Evolutionary conservation across 2,113 vertebrate species (phyloP).

Genomic region (Epinephelus fuscoguttatus): DNA sequence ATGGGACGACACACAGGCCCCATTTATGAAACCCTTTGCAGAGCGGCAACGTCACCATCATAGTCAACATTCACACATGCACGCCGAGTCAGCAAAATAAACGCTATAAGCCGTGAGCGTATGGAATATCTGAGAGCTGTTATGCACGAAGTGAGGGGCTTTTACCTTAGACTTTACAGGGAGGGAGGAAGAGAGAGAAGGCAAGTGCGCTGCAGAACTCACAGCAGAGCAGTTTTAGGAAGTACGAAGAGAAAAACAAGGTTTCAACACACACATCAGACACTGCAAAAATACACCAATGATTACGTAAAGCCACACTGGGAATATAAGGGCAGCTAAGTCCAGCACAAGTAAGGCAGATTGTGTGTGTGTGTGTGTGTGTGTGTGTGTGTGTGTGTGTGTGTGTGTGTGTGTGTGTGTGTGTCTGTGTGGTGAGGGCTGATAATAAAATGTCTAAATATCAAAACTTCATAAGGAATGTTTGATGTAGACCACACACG

Average conservation of each 20-base stretch:
- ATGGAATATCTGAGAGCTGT: constrained; percentile 26
- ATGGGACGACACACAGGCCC: constrained; percentile 42
- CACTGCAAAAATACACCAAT: constrained; percentile 26
- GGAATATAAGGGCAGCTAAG: constrained; percentile 22
- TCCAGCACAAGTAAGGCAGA: background rate
- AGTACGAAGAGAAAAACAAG: constrained; percentile 8
- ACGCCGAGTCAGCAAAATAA: constrained; percentile 41
- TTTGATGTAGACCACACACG: background rate
- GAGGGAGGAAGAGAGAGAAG: background rate
- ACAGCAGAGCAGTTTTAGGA: constrained; percentile 34
- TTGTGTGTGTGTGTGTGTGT: background rate
- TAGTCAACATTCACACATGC: background rate
- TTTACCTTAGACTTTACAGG: constrained; percentile 13
- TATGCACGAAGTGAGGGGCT: constrained; percentile 5
- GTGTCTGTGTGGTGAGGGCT: background rate
- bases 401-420: background rate
- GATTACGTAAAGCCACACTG: constrained; percentile 56
- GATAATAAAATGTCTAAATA: background rate
- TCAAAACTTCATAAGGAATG: constrained; percentile 8
- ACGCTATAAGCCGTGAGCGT: constrained; percentile 18
- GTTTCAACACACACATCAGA: constrained; percentile 15
- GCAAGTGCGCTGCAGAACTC: constrained; percentile 19
- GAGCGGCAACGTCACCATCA: constrained; percentile 18
- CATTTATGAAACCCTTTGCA: constrained; percentile 45
- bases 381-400: background rate